Evolutionary conservation across 2,888 invertebrate genomes (phyloP).

Genomic region (Halictus quadricinctus): DNA sequence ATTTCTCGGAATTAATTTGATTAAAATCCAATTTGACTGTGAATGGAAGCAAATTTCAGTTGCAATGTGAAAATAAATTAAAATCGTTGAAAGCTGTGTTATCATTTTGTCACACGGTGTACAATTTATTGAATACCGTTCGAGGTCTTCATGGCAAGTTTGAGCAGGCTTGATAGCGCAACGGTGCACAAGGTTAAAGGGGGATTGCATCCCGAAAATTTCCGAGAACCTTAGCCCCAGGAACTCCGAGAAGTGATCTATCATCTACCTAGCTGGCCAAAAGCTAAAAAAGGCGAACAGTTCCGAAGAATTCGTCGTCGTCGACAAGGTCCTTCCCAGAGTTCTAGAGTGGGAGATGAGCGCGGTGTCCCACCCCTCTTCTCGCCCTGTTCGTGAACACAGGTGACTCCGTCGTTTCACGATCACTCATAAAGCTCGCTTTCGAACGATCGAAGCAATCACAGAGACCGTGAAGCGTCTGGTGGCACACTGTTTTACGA

Average conservation of each 20-base stretch:
- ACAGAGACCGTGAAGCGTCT: constrained; percentile 50
- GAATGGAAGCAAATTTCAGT: too few relatives aligned
- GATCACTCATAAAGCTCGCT: constrained; percentile 67
- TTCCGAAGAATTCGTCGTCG: constrained; percentile 13
- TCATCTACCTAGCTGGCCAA: background rate
- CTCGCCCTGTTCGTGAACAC: constrained; percentile 52
- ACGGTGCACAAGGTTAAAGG: too few relatives aligned
- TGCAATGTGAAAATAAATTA: too few relatives aligned
- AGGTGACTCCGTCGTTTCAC: constrained; percentile 60
- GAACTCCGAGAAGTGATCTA: background rate
- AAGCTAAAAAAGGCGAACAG: background rate
- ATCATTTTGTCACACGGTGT: too few relatives aligned
- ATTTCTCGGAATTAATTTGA: too few relatives aligned
- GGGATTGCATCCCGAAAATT: background rate
- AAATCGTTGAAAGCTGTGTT: too few relatives aligned
- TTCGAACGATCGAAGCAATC: constrained; percentile 56
- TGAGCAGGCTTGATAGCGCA: too few relatives aligned
- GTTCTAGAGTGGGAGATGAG: constrained; percentile 53
- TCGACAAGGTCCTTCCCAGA: constrained; percentile 36
- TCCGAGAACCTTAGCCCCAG: too few relatives aligned
- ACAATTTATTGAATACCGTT: too few relatives aligned
- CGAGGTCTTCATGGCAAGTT: too few relatives aligned
- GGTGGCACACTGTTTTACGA: constrained; percentile 19
- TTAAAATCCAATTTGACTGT: too few relatives aligned
- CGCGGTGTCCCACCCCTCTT: constrained; percentile 61